A percentile compares a stretch with the other conserved stretches of the same genome.
phyloP scores from a whole-genome alignment of 2,113 vertebrate species.

The Pseudorasbora parva region DNA sequence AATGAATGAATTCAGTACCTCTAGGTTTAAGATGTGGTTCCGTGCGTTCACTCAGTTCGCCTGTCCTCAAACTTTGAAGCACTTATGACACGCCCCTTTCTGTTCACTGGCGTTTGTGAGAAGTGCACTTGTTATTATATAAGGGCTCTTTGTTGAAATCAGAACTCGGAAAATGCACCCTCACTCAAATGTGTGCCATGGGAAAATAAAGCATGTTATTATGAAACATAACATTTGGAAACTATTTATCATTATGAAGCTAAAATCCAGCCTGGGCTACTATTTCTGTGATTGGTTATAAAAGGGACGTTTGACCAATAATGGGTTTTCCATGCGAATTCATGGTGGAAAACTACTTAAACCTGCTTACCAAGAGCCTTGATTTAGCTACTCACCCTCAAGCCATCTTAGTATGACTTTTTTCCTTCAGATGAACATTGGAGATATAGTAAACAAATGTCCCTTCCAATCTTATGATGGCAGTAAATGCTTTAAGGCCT shows the following conservation, averaged over 20 bases:
- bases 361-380: neutral
- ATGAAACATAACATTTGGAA: constrained; percentile 5
- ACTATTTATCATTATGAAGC: neutral
- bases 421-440: too few species aligned
- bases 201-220: neutral
- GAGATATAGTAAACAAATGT: too few species aligned
- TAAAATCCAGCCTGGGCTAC: neutral
- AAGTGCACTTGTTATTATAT: neutral
- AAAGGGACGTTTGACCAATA: neutral
- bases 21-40: neutral
- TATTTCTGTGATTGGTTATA: neutral
- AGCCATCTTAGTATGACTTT: too few species aligned
- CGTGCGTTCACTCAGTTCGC: neutral
- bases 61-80: neutral
- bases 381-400: too few species aligned
- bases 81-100: neutral
- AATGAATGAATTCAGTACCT: neutral
- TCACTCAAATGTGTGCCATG: neutral
- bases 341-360: neutral
- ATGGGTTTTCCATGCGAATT: neutral
- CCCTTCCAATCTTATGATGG: too few species aligned
- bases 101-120: neutral
- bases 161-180: neutral
- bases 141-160: neutral
- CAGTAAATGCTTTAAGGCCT: too few species aligned